Evolutionary conservation across 2,888 invertebrate species (phyloP).

Genomic region (Melinopterus prodromus): DNA sequence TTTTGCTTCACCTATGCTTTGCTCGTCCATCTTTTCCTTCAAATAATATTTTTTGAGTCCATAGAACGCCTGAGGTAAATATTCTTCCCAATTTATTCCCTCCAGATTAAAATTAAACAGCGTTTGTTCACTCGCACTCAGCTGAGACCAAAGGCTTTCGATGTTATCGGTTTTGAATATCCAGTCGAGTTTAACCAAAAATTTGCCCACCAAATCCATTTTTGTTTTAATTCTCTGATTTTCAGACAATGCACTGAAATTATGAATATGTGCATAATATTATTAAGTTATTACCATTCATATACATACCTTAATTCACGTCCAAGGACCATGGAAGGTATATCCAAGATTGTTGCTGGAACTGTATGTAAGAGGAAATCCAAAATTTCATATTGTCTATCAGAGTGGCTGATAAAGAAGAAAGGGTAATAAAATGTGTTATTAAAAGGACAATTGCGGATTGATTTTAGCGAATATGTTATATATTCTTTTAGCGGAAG

Average conservation of each 20-base stretch:
- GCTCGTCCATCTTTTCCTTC: not conserved
- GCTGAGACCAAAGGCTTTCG: not conserved
- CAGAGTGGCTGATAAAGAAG: not conserved
- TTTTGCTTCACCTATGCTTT: not conserved
- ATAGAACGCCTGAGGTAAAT: not conserved
- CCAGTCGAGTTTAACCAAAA: not conserved
- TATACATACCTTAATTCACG: not conserved
- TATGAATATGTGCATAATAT: not conserved
- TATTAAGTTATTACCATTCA: not conserved
- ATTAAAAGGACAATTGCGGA: not conserved
- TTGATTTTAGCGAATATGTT: not conserved
- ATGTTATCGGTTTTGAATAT: not conserved
- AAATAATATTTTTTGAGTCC: not conserved
- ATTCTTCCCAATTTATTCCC: not conserved
- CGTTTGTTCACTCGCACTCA: not conserved
- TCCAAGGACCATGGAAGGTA: not conserved
- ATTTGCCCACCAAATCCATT: not conserved
- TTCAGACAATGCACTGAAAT: not conserved
- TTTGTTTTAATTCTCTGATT: not conserved
- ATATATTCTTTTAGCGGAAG: not conserved
- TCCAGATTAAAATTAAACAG: not conserved
- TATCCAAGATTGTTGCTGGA: not conserved
- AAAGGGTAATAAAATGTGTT: not conserved
- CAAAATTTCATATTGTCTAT: not conserved
- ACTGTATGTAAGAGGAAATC: not conserved